A percentile compares a stretch with the other conserved stretches of the same genome.
phyloP scores from a whole-genome alignment of 2,113 vertebrate genomes.

The Hydrolagus affinis region DNA sequence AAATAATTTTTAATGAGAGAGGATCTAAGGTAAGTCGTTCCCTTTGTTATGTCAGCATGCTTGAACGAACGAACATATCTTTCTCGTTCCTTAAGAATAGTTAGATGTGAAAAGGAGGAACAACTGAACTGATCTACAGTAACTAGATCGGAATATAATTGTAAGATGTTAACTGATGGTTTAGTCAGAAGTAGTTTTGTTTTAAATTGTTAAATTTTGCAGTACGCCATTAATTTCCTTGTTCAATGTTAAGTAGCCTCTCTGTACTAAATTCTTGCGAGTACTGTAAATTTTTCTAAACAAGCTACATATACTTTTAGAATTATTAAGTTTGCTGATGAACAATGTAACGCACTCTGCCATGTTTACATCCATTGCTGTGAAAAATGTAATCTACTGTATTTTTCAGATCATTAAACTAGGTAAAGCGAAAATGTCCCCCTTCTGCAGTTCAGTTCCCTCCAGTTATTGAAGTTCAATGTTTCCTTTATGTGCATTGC shows the following conservation, averaged over 20 bases:
- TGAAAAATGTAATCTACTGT: conserved; percentile 7
- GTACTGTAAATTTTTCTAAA: conserved; percentile 42
- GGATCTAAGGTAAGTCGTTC: conserved; percentile 78
- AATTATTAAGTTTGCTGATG: conserved; percentile 32
- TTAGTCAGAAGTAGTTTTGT: not conserved
- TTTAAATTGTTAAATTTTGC: conserved; percentile 23
- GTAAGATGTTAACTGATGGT: not conserved
- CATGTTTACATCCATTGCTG: not conserved
- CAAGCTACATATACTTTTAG: conserved; percentile 45
- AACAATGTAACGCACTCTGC: not conserved
- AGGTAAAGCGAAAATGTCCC: not conserved
- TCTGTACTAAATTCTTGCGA: conserved; percentile 40
- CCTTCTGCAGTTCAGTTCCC: conserved; percentile 24
- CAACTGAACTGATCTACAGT: conserved; percentile 52
- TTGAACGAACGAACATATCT: conserved; percentile 28
- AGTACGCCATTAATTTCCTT: conserved; percentile 40
- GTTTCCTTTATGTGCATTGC: conserved; percentile 14
- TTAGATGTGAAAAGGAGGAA: conserved; percentile 43
- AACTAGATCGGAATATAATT: not conserved
- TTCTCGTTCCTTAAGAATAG: conserved; percentile 32
- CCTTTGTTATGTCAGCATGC: conserved; percentile 42
- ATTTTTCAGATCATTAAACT: conserved; percentile 20
- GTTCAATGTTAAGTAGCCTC: conserved; percentile 40
- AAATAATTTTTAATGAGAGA: conserved; percentile 92
- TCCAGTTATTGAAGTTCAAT: conserved; percentile 15